Base-by-base conservation (phyloP, 2,797 vertebrate species). In the Hoplostethus atlanticus region DNA sequence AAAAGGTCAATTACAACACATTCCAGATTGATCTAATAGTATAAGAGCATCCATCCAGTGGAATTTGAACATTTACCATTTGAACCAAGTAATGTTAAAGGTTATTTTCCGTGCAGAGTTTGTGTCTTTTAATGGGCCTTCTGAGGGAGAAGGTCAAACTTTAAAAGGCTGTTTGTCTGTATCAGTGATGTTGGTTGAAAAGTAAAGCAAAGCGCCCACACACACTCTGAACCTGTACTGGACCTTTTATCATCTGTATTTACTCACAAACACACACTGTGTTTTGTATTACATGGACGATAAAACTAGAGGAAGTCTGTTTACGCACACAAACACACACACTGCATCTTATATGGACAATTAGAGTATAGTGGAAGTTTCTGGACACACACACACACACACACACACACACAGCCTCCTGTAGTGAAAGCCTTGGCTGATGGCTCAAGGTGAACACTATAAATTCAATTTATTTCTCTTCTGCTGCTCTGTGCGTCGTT, bases 401-500 rank as follows among this genome's bases (percentile, higher is more conserved):
- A 36, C 54, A 21, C 34, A 38, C 62, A 53, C 79, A 61, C 58
- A 55, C 73, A 64, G 71, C 64, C 71, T 84, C 82, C 87, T 79
- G 77, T 75, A 61, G 85, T 10, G 76, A 69, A 59, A 64, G 77
- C 75, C 77, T 77, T 59, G 79, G 80, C 81, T 80, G 82, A 85
- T 85, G 69, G 71, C 87, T 90, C 92, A 92, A 91, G 92, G 92
- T 90, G 87, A 91, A 90, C 55, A 34, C 87, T 64, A 82, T 93
- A 88, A 93, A 91, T 89, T 85, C 42, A 77, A 58, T 89, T 90
- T 91, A 90, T 91, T 88, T 84, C 84, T 82, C 87, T 79, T 87
- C 60, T 84, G 86, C 76, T 83, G 28, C 87, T 71, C 84, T 81
- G 81, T 30, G 87, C 83, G 81, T 67, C 51, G 57, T 79, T 89